These are phyloP conservation scores for Akabosia matsudoensis DNA, from an alignment of 1,140 invertebrate genomes.

Conservation along the genomic window DNA sequence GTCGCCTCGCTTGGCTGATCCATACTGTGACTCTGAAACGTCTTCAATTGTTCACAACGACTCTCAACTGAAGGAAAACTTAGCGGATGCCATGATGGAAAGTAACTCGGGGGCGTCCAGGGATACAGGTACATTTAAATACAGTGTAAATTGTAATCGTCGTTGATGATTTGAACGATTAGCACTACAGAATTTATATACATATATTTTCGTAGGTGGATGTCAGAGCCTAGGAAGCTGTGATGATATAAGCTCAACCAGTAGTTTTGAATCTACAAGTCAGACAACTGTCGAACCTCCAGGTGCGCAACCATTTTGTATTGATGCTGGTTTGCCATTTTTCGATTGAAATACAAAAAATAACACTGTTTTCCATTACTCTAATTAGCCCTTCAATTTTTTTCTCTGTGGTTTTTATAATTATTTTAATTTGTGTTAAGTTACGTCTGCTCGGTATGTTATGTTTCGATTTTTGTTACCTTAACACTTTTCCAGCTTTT, in stretches of 20 bases:
- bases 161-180: background rate
- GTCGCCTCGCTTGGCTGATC: constrained; percentile 76
- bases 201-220: constrained; percentile 52
- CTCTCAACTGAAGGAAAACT: constrained; percentile 77
- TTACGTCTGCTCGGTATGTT: background rate
- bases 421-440: background rate
- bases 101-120: constrained; percentile 59
- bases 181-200: background rate
- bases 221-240: constrained; percentile 61
- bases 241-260: constrained; percentile 69
- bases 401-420: background rate
- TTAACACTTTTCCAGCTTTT: background rate
- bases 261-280: constrained; percentile 75
- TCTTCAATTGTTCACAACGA: constrained; percentile 58
- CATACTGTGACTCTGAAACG: constrained; percentile 56
- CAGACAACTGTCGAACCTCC: constrained; percentile 70
- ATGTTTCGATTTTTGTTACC: too few relatives aligned
- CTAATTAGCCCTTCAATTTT: background rate
- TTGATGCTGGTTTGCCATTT: constrained; percentile 43
- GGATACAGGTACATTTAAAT: constrained; percentile 59
- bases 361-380: background rate
- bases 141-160: background rate
- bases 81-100: constrained; percentile 92
- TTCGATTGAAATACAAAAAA: constrained; percentile 31
- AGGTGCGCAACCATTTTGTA: constrained; percentile 38